Conservation (phyloP, 1,140 invertebrate genomes). For the Agrypnia vestita region DNA sequence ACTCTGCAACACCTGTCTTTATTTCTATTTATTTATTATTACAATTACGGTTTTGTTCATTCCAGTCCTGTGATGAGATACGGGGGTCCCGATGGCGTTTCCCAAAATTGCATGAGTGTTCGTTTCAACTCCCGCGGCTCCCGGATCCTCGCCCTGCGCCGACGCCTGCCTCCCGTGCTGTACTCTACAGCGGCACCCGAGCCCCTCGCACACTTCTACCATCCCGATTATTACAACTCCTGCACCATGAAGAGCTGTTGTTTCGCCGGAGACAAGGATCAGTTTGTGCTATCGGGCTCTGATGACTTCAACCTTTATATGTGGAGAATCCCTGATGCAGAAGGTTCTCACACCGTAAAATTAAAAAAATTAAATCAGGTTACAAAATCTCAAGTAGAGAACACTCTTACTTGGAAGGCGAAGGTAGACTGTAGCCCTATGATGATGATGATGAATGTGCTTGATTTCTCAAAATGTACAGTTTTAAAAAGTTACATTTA, state of each 20-base stretch:
- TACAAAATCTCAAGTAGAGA: too few species aligned
- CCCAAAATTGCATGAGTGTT: conserved; percentile 92
- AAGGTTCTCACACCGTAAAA: too few species aligned
- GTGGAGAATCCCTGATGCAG: conserved; percentile 86
- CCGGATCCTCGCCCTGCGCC: conserved; percentile 86
- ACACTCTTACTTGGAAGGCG: too few species aligned
- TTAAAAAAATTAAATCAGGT: too few species aligned
- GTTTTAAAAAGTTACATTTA: too few species aligned
- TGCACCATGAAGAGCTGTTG: conserved; percentile 98
- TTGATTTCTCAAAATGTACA: too few species aligned
- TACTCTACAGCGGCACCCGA: conserved; percentile 81
- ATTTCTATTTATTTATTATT: background rate
- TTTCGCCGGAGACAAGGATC: conserved; percentile 92
- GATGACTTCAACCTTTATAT: conserved; percentile 97
- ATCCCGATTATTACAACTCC: conserved; percentile 94
- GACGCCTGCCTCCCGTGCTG: conserved; percentile 87
- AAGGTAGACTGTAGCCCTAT: too few species aligned
- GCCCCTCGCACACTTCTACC: conserved; percentile 89
- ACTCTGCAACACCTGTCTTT: background rate
- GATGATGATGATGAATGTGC: too few species aligned
- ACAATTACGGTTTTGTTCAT: conserved; percentile 17
- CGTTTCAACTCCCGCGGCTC: conserved; percentile 88
- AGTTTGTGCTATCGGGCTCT: conserved; percentile 92
- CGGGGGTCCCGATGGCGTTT: conserved; percentile 76
- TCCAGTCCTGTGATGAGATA: conserved; percentile 81